Evolutionary conservation across 2,113 vertebrate genomes (phyloP).

Genomic region (Acanthisitta chloris): DNA sequence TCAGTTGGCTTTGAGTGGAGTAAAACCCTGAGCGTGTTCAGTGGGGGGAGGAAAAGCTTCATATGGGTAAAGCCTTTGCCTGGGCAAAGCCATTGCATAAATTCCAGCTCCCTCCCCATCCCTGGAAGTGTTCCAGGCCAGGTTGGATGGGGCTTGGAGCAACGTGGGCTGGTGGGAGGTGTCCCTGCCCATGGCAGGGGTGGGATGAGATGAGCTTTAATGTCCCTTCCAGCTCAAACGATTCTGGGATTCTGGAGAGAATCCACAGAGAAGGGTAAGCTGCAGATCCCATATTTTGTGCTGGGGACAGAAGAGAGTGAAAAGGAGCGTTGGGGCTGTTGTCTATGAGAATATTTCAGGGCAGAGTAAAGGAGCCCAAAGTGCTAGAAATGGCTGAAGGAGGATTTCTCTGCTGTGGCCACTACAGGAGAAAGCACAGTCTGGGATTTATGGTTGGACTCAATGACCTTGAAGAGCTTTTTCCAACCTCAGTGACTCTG

Average conservation of each 20-base stretch:
- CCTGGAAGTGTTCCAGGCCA: background rate
- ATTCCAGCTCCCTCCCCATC: background rate
- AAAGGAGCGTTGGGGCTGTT: background rate
- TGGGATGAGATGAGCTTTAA: rapidly evolving
- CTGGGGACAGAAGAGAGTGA: background rate
- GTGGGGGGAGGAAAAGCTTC: background rate
- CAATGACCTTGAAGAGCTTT: background rate
- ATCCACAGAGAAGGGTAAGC: background rate
- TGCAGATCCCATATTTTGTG: background rate
- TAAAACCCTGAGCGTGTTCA: background rate
- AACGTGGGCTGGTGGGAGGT: rapidly evolving
- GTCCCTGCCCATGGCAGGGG: background rate
- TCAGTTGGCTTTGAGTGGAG: background rate
- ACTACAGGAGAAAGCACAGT: background rate
- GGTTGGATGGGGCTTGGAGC: background rate
- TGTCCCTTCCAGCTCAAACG: background rate
- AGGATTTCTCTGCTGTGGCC: background rate
- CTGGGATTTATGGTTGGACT: background rate
- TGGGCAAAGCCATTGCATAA: background rate
- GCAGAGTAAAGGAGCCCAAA: background rate
- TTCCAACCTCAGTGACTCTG: background rate
- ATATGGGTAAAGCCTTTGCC: background rate
- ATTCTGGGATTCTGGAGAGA: background rate
- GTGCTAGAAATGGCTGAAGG: background rate
- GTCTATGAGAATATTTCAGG: background rate